phyloP scores from a whole-genome alignment of 1,140 invertebrate genomes.

The Bradysia coprophila region DNA sequence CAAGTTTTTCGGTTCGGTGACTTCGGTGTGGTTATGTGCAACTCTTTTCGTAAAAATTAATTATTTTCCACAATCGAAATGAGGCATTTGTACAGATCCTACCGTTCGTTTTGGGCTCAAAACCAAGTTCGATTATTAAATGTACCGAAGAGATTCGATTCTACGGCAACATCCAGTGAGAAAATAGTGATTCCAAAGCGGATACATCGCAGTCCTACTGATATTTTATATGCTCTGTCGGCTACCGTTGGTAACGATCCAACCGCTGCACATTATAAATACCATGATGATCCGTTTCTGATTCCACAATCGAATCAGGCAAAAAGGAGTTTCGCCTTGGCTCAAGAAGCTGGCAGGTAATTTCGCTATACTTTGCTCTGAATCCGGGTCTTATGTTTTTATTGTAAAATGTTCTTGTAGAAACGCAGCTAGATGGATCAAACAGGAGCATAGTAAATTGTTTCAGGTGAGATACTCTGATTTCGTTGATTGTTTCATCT shows the following conservation, averaged over 20 bases:
- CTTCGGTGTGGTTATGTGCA: too few species aligned
- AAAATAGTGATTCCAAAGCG: constrained; percentile 39
- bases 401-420: too few species aligned
- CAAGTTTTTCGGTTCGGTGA: too few species aligned
- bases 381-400: too few species aligned
- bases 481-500: too few species aligned
- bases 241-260: constrained; percentile 51
- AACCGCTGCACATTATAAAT: constrained; percentile 71
- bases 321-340: constrained; percentile 55
- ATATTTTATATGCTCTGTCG: constrained; percentile 62
- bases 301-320: constrained; percentile 55
- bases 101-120: too few species aligned
- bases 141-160: too few species aligned
- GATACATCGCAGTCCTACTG: constrained; percentile 56
- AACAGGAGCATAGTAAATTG: constrained; percentile 51
- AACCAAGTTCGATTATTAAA: too few species aligned
- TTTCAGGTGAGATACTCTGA: constrained; percentile 45
- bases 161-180: neutral
- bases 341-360: constrained; percentile 72
- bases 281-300: constrained; percentile 77
- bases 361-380: too few species aligned
- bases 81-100: too few species aligned
- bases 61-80: too few species aligned
- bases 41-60: too few species aligned
- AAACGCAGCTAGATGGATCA: constrained; percentile 72